phyloP scores from a whole-genome alignment of 2,888 invertebrate genomes.

The Azorinus chamasolen region DNA sequence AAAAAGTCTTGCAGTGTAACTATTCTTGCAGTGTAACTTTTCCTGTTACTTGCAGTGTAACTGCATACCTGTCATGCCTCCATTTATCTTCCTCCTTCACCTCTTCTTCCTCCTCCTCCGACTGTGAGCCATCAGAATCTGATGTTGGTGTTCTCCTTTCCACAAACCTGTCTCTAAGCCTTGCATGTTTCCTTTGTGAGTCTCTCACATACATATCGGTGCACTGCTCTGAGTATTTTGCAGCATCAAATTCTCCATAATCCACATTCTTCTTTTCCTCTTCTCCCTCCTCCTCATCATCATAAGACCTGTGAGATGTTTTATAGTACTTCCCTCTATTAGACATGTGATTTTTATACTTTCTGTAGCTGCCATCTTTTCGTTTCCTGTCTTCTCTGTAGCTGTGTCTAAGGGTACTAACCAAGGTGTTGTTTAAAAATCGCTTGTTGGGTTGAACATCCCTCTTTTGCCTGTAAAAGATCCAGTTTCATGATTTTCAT shows the following conservation, averaged over 20 bases:
- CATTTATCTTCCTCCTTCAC: not conserved
- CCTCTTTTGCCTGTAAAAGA: constrained; percentile 76
- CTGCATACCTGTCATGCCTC: not conserved
- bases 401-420: constrained; percentile 77
- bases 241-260: constrained; percentile 62
- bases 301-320: constrained; percentile 13
- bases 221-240: constrained; percentile 50
- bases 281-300: constrained; percentile 27
- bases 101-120: constrained; percentile 37
- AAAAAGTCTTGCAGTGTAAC: too few relatives aligned
- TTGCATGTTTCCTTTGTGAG: constrained; percentile 56
- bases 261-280: constrained; percentile 38
- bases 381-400: constrained; percentile 50
- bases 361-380: constrained; percentile 34
- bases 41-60: too few relatives aligned
- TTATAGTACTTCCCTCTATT: constrained; percentile 15
- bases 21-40: too few relatives aligned
- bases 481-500: not conserved
- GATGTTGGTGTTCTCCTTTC: constrained; percentile 50
- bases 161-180: constrained; percentile 55
- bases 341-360: constrained; percentile 40
- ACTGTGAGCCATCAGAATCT: constrained; percentile 41
- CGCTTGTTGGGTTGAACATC: constrained; percentile 79
- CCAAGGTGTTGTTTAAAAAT: constrained; percentile 81
- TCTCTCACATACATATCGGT: constrained; percentile 55